Evolutionary conservation across 2,113 vertebrate genomes (phyloP).

Genomic region (Mobula birostris): DNA sequence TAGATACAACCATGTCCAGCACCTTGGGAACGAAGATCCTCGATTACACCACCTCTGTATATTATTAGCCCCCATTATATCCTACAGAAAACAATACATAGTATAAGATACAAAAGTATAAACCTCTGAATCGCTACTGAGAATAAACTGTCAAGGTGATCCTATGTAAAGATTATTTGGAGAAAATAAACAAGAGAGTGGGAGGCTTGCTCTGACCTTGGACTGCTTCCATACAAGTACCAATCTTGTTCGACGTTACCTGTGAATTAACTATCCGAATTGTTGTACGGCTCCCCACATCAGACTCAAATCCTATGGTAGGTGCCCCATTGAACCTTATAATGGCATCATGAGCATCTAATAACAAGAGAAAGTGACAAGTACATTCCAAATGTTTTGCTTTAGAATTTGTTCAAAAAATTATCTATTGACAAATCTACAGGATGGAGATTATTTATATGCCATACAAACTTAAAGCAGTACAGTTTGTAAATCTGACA

Average conservation of each 20-base stretch:
- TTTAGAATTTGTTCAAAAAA: background rate
- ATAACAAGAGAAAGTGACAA: slow-evolving; percentile 44
- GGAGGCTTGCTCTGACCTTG: background rate
- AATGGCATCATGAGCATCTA: slow-evolving; percentile 65
- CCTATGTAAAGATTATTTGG: background rate
- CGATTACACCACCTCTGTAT: background rate
- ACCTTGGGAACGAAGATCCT: background rate
- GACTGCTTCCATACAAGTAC: background rate
- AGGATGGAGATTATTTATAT: background rate
- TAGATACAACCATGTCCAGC: background rate
- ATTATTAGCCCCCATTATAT: background rate
- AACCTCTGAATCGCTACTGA: background rate
- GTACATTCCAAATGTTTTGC: slow-evolving; percentile 13
- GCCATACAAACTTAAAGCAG: background rate
- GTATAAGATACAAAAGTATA: background rate
- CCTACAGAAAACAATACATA: background rate
- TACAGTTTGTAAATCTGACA: background rate
- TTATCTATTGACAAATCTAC: background rate
- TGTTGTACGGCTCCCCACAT: slow-evolving; percentile 67
- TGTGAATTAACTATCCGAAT: slow-evolving; percentile 68
- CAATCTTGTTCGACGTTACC: slow-evolving; percentile 48
- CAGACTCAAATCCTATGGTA: slow-evolving; percentile 53
- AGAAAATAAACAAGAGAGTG: background rate
- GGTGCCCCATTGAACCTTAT: slow-evolving; percentile 66
- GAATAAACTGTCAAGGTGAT: background rate